Evolutionary conservation across 2,797 vertebrate genomes (phyloP), one percentile per base, ranked within the genome.

Genomic region (Tachyglossus aculeatus): DNA sequence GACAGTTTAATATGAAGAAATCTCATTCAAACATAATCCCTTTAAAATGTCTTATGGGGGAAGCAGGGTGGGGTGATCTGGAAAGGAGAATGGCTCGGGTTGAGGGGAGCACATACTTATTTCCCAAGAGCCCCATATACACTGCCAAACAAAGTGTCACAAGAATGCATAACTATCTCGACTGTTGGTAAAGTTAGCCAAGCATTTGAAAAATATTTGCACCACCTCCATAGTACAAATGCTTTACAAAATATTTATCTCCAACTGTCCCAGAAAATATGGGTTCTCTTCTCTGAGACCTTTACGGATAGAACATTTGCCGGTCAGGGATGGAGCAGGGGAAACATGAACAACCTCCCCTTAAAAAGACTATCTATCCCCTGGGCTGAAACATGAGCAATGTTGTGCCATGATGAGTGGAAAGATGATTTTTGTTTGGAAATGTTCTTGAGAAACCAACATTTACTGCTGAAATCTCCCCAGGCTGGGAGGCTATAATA

Each of bases 401-500:
- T 73, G 37, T 44, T 75, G 65, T 61, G 32, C 37, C 59, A 71
- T 83, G 55, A 64, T 78, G 73, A 73, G 0, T 62, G 69, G 67
- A 62, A 68, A 14, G 19, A 55, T 64, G 13, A 54, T 73, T 81
- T 80, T 55, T 83, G 24, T 67, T 75, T 81, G 59, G 56, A 81
- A 77, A 52, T 67, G 31, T 24, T 78, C 81, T 65, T 72, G 73
- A 21, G 27, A 68, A 68, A 71, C 48, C 24, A 73, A 40, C 19
- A 61, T 45, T 62, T 43, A 24, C 60, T 73, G 37, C 22, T 52
- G 27, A 71, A 59, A 68, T 15, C 19, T 70, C 45, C 52, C 31
- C 56, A 31, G 36, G 31, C 29, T 63, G 9, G 55, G 60, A 59
- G 16, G 55, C 63, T 22, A 29, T 5, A 9, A 71, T 57, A 55